Percentiles rank a stretch among this genome's conserved stretches.
Conservation (phyloP, 2,888 invertebrate genomes). For the Cylloceria caligata region DNA sequence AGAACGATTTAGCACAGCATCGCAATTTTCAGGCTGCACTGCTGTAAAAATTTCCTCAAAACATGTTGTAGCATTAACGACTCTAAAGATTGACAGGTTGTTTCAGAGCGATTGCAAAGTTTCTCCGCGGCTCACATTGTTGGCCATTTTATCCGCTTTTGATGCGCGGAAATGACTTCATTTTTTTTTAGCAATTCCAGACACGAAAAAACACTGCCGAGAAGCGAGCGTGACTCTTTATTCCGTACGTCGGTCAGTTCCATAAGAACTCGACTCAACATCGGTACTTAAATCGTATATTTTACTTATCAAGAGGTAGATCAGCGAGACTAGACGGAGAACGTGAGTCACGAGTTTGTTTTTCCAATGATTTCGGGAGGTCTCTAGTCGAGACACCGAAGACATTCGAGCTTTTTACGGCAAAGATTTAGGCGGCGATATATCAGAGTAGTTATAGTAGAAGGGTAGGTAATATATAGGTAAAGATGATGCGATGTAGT, state of each 20-base stretch:
- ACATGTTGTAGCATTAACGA: background rate
- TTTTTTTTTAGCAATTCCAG: constrained; percentile 7
- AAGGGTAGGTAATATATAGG: constrained; percentile 34
- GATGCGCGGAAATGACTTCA: background rate
- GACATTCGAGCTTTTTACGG: constrained; percentile 50
- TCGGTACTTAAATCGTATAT: constrained; percentile 6
- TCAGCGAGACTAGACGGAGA: constrained; percentile 62
- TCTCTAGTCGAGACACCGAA: constrained; percentile 51
- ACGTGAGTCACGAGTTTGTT: constrained; percentile 57
- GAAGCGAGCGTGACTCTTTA: constrained; percentile 60
- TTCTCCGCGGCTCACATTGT: background rate
- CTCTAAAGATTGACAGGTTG: background rate
- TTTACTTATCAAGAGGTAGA: constrained; percentile 31
- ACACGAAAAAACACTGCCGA: constrained; percentile 51
- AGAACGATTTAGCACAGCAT: background rate
- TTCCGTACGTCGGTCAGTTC: constrained; percentile 27
- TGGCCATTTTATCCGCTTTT: too few relatives aligned
- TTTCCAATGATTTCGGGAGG: constrained; percentile 37
- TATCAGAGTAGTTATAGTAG: constrained; percentile 50
- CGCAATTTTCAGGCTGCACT: background rate
- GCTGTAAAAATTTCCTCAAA: background rate
- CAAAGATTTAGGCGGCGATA: constrained; percentile 56
- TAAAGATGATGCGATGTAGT: constrained; percentile 43
- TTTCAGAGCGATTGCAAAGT: background rate
- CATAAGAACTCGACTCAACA: constrained; percentile 16